Evolutionary conservation across 2,888 invertebrate genomes (phyloP).

Genomic region (Thalpophila matura): DNA sequence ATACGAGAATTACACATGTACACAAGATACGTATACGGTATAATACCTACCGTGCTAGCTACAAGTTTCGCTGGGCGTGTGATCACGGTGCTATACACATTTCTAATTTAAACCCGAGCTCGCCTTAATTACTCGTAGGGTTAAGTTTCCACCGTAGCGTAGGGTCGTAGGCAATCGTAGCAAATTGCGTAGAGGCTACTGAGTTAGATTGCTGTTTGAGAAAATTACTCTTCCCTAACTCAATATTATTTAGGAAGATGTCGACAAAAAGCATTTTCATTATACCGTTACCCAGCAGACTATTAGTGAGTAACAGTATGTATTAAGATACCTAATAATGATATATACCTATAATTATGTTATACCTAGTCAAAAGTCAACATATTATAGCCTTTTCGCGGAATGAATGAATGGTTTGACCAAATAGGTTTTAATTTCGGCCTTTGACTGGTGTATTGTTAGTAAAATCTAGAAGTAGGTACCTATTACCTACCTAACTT

Average conservation of each 20-base stretch:
- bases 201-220: neutral
- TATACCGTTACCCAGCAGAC: neutral
- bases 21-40: neutral
- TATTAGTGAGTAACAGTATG: too few species aligned
- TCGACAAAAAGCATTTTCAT: neutral
- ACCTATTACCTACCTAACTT: too few species aligned
- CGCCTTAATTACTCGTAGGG: slow-evolving; percentile 22
- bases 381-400: too few species aligned
- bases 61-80: neutral
- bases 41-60: neutral
- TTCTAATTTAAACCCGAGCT: slow-evolving; percentile 26
- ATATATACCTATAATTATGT: too few species aligned
- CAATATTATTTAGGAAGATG: neutral
- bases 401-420: too few species aligned
- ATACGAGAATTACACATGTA: neutral
- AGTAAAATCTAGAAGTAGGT: too few species aligned
- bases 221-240: neutral
- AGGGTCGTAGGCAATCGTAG: neutral
- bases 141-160: slow-evolving; percentile 5
- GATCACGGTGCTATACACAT: slow-evolving; percentile 14
- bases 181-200: neutral
- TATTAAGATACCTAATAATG: too few species aligned
- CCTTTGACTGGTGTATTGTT: too few species aligned
- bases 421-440: too few species aligned
- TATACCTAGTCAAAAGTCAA: too few species aligned